Evolutionary conservation across 2,888 invertebrate genomes (phyloP).

Genomic region (Diaprepes abbreviatus): DNA sequence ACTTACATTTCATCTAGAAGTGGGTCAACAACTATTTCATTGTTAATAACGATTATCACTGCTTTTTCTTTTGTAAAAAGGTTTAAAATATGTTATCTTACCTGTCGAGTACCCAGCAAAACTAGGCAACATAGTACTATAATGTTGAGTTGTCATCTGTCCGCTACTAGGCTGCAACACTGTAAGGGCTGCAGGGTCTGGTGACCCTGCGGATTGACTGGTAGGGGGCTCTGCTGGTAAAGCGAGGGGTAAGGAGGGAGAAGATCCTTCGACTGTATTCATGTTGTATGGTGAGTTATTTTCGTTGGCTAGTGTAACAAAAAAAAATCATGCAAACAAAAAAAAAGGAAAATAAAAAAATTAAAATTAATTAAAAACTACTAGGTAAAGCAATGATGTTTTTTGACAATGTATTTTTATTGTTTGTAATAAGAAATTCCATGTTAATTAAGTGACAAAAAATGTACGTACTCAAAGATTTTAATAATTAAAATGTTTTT

Average conservation of each 20-base stretch:
- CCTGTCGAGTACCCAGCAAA: slow-evolving; percentile 78
- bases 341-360: slow-evolving; percentile 52
- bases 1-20: no score
- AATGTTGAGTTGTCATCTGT: slow-evolving; percentile 67
- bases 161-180: slow-evolving; percentile 74
- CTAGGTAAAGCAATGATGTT: no score
- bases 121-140: slow-evolving; percentile 77
- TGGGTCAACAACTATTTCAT: no score
- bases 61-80: no score
- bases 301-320: slow-evolving; percentile 62
- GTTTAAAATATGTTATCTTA: no score
- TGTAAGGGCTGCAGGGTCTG: slow-evolving; percentile 67
- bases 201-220: slow-evolving; percentile 70
- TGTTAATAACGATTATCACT: no score
- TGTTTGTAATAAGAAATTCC: not conserved
- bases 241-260: slow-evolving; percentile 69
- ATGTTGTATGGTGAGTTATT: slow-evolving; percentile 68
- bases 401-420: no score
- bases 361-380: no score
- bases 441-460: not conserved
- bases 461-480: not conserved
- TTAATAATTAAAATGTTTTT: slow-evolving; percentile 1
- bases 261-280: slow-evolving; percentile 67
- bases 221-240: slow-evolving; percentile 67
- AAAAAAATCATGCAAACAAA: slow-evolving; percentile 61